Percentiles rank a stretch among this genome's conserved stretches.
These are phyloP conservation scores for Latrodectus geometricus DNA, from an alignment of 1,140 invertebrate species.

Conservation along the genomic window DNA sequence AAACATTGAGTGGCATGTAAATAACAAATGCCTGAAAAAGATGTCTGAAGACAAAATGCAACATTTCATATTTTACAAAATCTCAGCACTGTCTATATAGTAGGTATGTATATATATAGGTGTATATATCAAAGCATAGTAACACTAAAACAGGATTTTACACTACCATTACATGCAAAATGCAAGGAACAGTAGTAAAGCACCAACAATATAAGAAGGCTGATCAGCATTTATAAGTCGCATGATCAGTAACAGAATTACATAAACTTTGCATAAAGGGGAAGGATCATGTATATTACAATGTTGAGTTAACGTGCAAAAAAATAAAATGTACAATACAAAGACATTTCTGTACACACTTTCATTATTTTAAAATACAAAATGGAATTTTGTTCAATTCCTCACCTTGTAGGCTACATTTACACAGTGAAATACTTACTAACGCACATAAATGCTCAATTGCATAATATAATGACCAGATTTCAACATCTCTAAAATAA, in stretches of 20 bases:
- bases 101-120: conserved; percentile 46
- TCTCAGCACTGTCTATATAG: conserved; percentile 42
- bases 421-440: conserved; percentile 1
- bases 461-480: conserved; percentile 23
- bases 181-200: conserved; percentile 57
- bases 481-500: not conserved
- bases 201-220: conserved; percentile 59
- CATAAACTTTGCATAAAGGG: conserved; percentile 26
- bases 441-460: not conserved
- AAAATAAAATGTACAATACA: conserved; percentile 49
- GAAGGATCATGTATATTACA: conserved; percentile 42
- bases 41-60: conserved; percentile 55
- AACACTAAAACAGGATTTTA: conserved; percentile 56
- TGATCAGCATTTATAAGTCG: conserved; percentile 29
- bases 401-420: conserved; percentile 45
- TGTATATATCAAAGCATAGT: conserved; percentile 49
- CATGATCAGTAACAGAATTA: conserved; percentile 52
- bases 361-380: conserved; percentile 39
- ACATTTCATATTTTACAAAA: conserved; percentile 56
- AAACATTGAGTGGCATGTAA: conserved; percentile 57
- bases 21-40: conserved; percentile 59
- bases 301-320: conserved; percentile 39
- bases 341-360: conserved; percentile 45
- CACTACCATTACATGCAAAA: conserved; percentile 57
- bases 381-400: conserved; percentile 27